A percentile compares a stretch with the other conserved stretches of the same genome.
Conservation (phyloP, 2,113 vertebrate genomes). For the Cavia porcellus region DNA sequence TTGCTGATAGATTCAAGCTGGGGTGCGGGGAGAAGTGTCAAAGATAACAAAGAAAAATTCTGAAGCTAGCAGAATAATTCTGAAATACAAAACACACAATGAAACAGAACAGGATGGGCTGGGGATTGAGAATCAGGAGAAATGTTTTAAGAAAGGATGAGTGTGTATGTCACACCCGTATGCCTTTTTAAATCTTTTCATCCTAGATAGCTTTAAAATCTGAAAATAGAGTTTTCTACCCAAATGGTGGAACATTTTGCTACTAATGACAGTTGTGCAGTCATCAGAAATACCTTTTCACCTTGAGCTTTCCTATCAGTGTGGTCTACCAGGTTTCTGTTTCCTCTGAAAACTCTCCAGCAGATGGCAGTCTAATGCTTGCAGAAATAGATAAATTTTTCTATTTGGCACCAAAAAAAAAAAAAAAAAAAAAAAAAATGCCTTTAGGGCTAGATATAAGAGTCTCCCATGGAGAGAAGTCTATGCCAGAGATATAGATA, state of each 20-base stretch:
- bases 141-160: background rate
- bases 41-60: background rate
- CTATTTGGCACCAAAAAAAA: background rate
- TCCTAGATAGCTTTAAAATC: background rate
- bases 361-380: conserved; percentile 72
- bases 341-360: conserved; percentile 41
- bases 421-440: too few relatives aligned
- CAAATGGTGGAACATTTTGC: too few relatives aligned
- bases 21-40: background rate
- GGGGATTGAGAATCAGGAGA: background rate
- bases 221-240: background rate
- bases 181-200: background rate
- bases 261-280: background rate
- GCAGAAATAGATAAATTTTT: conserved; percentile 11
- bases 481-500: background rate
- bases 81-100: background rate
- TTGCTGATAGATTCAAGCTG: background rate
- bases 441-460: background rate
- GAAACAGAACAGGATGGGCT: background rate
- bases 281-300: background rate
- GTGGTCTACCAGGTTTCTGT: background rate
- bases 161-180: background rate
- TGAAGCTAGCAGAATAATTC: background rate
- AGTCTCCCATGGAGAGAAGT: background rate
- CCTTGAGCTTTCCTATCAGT: background rate